phyloP scores from a whole-genome alignment of 1,140 invertebrate species.

The Bactericera cockerelli region DNA sequence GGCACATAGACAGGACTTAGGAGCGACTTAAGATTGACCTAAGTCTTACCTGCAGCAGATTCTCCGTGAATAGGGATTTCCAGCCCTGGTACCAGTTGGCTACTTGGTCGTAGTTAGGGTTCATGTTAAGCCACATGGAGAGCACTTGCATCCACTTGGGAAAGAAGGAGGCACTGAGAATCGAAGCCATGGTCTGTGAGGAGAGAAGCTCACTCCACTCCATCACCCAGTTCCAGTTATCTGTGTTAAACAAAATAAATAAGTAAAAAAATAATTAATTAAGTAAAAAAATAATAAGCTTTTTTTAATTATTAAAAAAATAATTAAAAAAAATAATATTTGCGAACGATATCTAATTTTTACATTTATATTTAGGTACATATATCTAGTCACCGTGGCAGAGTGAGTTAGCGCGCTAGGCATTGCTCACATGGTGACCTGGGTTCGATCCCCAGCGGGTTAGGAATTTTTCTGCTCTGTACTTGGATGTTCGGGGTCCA shows the following conservation, averaged over 20 bases:
- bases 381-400: too few relatives aligned
- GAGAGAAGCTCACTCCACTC: conserved; percentile 71
- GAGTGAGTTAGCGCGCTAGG: too few relatives aligned
- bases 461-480: too few relatives aligned
- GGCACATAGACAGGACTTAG: too few relatives aligned
- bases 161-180: conserved; percentile 74
- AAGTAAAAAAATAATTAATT: conserved; percentile 8
- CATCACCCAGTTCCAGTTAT: conserved; percentile 71
- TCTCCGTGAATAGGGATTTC: conserved; percentile 59
- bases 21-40: too few relatives aligned
- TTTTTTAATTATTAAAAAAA: conserved; percentile 1
- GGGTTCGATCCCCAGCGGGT: too few relatives aligned
- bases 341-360: not conserved
- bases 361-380: not conserved
- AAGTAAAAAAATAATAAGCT: not conserved
- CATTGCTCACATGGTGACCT: too few relatives aligned
- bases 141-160: conserved; percentile 71
- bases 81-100: conserved; percentile 77
- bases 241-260: too few relatives aligned
- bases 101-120: conserved; percentile 67
- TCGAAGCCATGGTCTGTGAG: conserved; percentile 43
- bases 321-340: not conserved
- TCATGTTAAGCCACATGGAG: conserved; percentile 63
- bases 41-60: not conserved
- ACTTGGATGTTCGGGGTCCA: too few relatives aligned